These are phyloP conservation scores for Atta colombica DNA, from an alignment of 1,140 invertebrate genomes.

Conservation along the genomic window DNA sequence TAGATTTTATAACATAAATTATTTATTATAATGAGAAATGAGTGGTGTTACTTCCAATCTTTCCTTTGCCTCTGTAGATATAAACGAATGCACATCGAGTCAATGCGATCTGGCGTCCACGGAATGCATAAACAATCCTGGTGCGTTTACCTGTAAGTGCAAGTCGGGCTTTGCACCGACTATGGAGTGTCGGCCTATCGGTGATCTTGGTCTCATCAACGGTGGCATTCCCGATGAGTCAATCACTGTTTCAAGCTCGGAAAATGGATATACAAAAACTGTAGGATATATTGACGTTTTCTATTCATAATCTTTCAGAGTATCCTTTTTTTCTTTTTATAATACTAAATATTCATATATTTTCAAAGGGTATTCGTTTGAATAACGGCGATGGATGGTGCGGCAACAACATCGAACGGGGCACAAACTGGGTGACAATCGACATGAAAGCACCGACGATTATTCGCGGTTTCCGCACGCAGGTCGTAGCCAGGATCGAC, in stretches of 20 bases:
- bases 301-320: not conserved
- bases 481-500: conserved; percentile 93
- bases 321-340: not conserved
- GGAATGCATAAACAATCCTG: conserved; percentile 96
- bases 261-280: conserved; percentile 93
- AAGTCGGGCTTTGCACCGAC: conserved; percentile 94
- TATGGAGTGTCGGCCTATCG: conserved; percentile 95
- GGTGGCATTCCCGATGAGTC: conserved; percentile 96
- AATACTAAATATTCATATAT: not conserved
- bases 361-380: conserved; percentile 90
- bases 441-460: conserved; percentile 97
- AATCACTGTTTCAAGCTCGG: conserved; percentile 94
- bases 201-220: conserved; percentile 95
- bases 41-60: not conserved
- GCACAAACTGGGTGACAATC: conserved; percentile 95
- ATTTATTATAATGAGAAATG: not conserved
- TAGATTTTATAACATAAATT: conserved; percentile 74
- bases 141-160: conserved; percentile 97
- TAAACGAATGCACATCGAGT: conserved; percentile 96
- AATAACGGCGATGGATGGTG: conserved; percentile 96
- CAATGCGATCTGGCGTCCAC: conserved; percentile 97
- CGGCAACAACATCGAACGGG: conserved; percentile 92
- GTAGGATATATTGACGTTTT: conserved; percentile 84
- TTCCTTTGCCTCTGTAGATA: conserved; percentile 87
- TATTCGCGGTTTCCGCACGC: conserved; percentile 95